Evolutionary conservation across 2,888 invertebrate genomes (phyloP).

Genomic region (Polydrusus pterygomalis): DNA sequence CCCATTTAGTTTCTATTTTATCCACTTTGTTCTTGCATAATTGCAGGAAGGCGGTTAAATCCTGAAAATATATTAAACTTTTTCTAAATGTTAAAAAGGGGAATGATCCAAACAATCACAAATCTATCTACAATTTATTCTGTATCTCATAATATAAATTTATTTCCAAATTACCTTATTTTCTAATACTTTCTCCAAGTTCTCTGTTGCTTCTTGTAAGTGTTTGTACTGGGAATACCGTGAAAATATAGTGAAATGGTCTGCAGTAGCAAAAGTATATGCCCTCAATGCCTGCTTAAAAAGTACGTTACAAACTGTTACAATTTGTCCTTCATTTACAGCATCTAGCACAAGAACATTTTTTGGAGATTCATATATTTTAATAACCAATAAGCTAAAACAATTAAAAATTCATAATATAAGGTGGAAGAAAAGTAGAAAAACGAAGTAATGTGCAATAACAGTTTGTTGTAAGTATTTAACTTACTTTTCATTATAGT

Average conservation of each 20-base stretch:
- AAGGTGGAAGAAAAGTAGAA: too few species aligned
- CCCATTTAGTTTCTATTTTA: constrained; percentile 23
- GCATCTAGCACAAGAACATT: constrained; percentile 74
- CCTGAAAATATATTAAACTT: constrained; percentile 34
- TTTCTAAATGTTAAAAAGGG: too few species aligned
- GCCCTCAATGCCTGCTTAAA: constrained; percentile 74
- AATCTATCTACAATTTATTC: too few species aligned
- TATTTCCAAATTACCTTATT: background rate
- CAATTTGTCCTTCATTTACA: constrained; percentile 75
- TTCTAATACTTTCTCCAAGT: constrained; percentile 66
- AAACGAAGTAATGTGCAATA: background rate
- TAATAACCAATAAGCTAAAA: constrained; percentile 70
- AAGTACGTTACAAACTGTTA: constrained; percentile 78
- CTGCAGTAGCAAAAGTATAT: constrained; percentile 77
- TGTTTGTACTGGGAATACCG: constrained; percentile 76
- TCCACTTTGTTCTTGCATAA: constrained; percentile 29
- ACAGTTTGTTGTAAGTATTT: constrained; percentile 71
- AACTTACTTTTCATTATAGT: constrained; percentile 75
- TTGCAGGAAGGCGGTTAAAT: constrained; percentile 35
- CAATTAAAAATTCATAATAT: background rate
- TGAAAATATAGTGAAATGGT: constrained; percentile 78
- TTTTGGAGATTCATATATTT: constrained; percentile 71
- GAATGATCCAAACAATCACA: too few species aligned
- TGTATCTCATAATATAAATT: too few species aligned
- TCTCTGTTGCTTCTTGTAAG: constrained; percentile 72